phyloP scores from a whole-genome alignment of 2,797 vertebrate genomes.

The Rhinella marina region DNA sequence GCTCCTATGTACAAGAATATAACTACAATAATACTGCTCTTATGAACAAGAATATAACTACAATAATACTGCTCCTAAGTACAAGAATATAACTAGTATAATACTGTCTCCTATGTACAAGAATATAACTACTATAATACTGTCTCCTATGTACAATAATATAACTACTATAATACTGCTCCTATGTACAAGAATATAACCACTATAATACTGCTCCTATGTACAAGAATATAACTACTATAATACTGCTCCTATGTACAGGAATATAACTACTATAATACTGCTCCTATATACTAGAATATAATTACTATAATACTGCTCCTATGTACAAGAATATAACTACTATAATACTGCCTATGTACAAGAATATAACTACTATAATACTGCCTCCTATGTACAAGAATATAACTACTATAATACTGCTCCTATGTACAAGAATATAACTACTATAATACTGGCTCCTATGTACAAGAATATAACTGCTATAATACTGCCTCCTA shows the following conservation, averaged over 20 bases:
- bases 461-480: slow-evolving; percentile 1
- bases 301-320: too few relatives aligned
- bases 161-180: slow-evolving; percentile 2
- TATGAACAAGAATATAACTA: slow-evolving; percentile 7
- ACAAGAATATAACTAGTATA: slow-evolving; percentile 12
- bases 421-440: not conserved
- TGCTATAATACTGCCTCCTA: not conserved
- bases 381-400: not conserved
- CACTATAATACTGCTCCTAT: not conserved
- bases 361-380: slow-evolving; percentile 1
- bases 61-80: not conserved
- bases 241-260: not conserved
- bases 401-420: slow-evolving; percentile 4
- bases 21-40: not conserved
- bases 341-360: not conserved
- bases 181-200: slow-evolving; percentile 1
- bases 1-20: not conserved
- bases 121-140: slow-evolving; percentile 4
- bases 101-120: not conserved
- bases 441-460: not conserved
- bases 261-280: slow-evolving; percentile 5
- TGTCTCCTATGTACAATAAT: not conserved
- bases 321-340: slow-evolving; percentile 2
- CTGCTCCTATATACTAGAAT: not conserved
- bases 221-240: slow-evolving; percentile 1